A percentile compares a stretch with the other conserved stretches of the same genome.
These are phyloP conservation scores for Vultur gryphus DNA, from an alignment of 2,797 vertebrate species.

Conservation along the genomic window DNA sequence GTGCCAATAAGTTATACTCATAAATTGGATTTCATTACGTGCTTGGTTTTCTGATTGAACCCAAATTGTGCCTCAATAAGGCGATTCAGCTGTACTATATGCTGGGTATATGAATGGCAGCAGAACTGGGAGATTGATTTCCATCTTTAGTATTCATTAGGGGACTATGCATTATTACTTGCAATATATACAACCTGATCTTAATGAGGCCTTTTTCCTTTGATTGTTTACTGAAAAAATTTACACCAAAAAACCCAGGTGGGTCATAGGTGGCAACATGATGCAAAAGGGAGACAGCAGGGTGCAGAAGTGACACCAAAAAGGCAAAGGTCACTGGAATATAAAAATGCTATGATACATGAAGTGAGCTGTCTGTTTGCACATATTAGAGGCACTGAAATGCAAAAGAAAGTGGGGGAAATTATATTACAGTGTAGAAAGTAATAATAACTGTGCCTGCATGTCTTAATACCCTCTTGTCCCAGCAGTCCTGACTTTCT, in stretches of 20 bases:
- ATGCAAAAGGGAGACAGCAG: neutral
- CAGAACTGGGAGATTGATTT: conserved; percentile 69
- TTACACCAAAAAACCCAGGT: neutral
- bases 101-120: conserved; percentile 31
- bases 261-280: neutral
- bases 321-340: neutral
- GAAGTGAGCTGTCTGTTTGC: conserved; percentile 4
- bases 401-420: conserved; percentile 61
- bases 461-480: conserved; percentile 82
- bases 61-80: conserved; percentile 28
- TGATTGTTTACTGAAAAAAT: conserved; percentile 51
- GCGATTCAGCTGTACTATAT: conserved; percentile 50
- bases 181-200: conserved; percentile 62
- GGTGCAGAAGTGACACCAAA: neutral
- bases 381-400: conserved; percentile 34
- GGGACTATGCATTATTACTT: conserved; percentile 68
- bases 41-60: conserved; percentile 41
- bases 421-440: conserved; percentile 70
- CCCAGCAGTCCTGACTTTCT: conserved; percentile 84
- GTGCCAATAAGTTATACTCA: neutral
- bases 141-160: conserved; percentile 70
- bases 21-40: neutral
- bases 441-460: conserved; percentile 77
- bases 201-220: conserved; percentile 58
- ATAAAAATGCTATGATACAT: neutral